Percentiles rank a stretch among this genome's conserved stretches.
These are phyloP conservation scores for Paramacrobiotus metropolitanus DNA, from an alignment of 1,140 invertebrate species.

Conservation along the genomic window DNA sequence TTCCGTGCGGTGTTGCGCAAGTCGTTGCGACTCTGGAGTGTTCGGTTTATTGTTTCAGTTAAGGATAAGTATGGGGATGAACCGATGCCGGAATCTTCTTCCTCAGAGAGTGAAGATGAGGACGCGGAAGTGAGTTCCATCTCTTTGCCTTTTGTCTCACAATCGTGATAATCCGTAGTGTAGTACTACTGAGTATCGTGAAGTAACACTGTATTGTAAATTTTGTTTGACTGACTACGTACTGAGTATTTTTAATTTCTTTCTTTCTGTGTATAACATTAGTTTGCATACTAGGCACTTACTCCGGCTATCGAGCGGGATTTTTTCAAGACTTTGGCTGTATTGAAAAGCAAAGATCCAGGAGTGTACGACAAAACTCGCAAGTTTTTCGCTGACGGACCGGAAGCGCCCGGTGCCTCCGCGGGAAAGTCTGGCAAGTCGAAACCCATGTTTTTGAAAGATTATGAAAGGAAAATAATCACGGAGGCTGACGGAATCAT, in stretches of 20 bases:
- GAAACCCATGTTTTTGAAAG: constrained; percentile 41
- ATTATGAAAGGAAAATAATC: constrained; percentile 53
- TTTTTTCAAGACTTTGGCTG: constrained; percentile 59
- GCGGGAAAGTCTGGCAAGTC: constrained; percentile 19
- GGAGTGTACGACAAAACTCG: constrained; percentile 52
- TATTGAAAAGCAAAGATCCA: constrained; percentile 63
- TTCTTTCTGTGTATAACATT: too few relatives aligned
- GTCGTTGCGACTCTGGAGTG: constrained; percentile 3
- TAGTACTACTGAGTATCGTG: too few relatives aligned
- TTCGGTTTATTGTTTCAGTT: constrained; percentile 28
- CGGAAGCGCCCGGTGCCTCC: constrained; percentile 9
- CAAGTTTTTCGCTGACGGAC: constrained; percentile 40
- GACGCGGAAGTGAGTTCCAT: constrained; percentile 28
- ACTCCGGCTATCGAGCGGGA: constrained; percentile 45
- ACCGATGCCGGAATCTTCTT: constrained; percentile 18
- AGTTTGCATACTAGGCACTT: too few relatives aligned
- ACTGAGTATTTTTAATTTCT: constrained; percentile 4
- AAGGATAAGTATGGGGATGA: constrained; percentile 45
- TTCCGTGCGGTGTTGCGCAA: too few relatives aligned
- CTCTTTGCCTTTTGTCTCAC: too few relatives aligned
- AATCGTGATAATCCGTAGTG: too few relatives aligned
- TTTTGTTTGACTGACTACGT: constrained; percentile 15
- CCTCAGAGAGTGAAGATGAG: constrained; percentile 29
- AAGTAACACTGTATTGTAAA: too few relatives aligned
- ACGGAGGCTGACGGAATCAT: constrained; percentile 38